phyloP scores from a whole-genome alignment of 2,888 invertebrate genomes.

The Eustalomyia histrio region DNA sequence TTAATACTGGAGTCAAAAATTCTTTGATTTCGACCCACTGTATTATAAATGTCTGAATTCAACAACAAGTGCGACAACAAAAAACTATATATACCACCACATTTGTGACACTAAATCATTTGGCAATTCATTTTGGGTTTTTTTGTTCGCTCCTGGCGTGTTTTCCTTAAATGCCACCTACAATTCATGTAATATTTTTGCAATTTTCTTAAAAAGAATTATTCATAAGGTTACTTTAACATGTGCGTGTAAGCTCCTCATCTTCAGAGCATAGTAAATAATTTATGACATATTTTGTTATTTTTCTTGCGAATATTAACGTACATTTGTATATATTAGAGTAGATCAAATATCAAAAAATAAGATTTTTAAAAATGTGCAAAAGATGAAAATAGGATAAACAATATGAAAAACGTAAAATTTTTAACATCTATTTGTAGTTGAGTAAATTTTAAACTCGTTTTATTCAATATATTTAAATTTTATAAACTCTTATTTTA shows the following conservation, averaged over 20 bases:
- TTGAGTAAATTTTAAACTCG: no score
- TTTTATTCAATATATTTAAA: no score
- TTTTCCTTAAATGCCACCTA: not conserved
- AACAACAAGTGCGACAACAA: slow-evolving; percentile 43
- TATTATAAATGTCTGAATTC: slow-evolving; percentile 17
- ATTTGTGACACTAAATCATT: slow-evolving; percentile 48
- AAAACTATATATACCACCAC: not conserved
- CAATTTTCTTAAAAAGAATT: slow-evolving; percentile 44
- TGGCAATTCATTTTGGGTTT: slow-evolving; percentile 47
- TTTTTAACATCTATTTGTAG: no score
- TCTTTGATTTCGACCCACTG: not conserved
- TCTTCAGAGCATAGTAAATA: slow-evolving; percentile 8
- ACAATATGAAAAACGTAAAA: no score
- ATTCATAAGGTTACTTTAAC: slow-evolving; percentile 40
- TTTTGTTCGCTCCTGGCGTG: not conserved
- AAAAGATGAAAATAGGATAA: no score
- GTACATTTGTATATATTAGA: no score
- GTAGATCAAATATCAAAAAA: no score
- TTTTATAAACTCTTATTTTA: no score
- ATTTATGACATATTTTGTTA: not conserved
- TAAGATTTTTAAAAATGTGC: no score
- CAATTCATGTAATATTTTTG: slow-evolving; percentile 35
- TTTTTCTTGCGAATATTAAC: not conserved
- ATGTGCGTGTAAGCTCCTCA: slow-evolving; percentile 10
- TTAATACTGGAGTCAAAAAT: no score